These are phyloP conservation scores for Dione juno DNA, from an alignment of 2,888 invertebrate genomes.

Conservation along the genomic window DNA sequence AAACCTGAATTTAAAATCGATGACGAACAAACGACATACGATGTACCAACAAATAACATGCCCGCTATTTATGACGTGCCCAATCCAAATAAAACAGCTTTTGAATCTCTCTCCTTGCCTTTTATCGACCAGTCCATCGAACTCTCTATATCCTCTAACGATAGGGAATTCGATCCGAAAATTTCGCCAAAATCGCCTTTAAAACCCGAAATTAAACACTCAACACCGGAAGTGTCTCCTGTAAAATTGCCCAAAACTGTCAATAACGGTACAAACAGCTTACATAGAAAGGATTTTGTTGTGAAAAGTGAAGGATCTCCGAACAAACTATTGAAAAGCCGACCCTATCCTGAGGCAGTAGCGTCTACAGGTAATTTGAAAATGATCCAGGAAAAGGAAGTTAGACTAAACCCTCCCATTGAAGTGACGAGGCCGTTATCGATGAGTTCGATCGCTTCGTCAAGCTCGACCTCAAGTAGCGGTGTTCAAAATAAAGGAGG, in stretches of 20 bases:
- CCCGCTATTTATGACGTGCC: slow-evolving; percentile 79
- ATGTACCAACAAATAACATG: slow-evolving; percentile 76
- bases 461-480: slow-evolving; percentile 86
- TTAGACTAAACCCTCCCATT: slow-evolving; percentile 79
- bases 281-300: slow-evolving; percentile 70
- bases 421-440: slow-evolving; percentile 87
- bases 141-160: slow-evolving; percentile 76
- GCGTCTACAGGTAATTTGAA: slow-evolving; percentile 78
- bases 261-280: slow-evolving; percentile 67
- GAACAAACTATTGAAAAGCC: slow-evolving; percentile 66
- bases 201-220: slow-evolving; percentile 60
- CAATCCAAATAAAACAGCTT: slow-evolving; percentile 70
- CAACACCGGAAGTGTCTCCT: slow-evolving; percentile 61
- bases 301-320: slow-evolving; percentile 58
- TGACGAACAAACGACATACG: slow-evolving; percentile 68
- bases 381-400: slow-evolving; percentile 69
- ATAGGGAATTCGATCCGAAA: slow-evolving; percentile 80
- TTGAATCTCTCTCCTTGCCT: slow-evolving; percentile 75
- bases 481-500: slow-evolving; percentile 86
- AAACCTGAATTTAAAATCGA: slow-evolving; percentile 72
- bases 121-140: slow-evolving; percentile 80
- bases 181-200: slow-evolving; percentile 72
- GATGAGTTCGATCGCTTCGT: slow-evolving; percentile 90
- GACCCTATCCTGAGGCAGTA: slow-evolving; percentile 68
- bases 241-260: slow-evolving; percentile 62